Evolutionary conservation across 2,888 invertebrate species (phyloP).

Genomic region (Disparrhopalites patrizii): DNA sequence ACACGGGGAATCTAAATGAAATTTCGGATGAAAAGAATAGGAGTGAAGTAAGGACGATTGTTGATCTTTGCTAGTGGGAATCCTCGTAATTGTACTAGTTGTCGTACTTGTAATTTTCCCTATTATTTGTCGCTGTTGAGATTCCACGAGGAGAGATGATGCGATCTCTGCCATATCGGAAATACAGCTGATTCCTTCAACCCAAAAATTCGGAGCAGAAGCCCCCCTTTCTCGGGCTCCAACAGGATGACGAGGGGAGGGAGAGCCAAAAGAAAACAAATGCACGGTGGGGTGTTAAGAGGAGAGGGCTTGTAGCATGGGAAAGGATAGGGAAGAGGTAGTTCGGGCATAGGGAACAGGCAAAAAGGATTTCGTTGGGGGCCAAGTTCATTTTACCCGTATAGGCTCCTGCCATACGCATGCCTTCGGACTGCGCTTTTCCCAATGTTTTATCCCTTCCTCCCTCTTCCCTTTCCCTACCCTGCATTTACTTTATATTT

Average conservation of each 20-base stretch:
- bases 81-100: not conserved
- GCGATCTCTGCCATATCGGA: conserved; percentile 42
- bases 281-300: not conserved
- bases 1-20: not conserved
- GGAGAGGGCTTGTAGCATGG: not conserved
- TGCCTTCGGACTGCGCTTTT: conserved; percentile 10
- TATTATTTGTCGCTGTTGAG: conserved; percentile 1
- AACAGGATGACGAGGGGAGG: no score
- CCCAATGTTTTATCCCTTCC: no score
- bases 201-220: conserved; percentile 17
- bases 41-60: not conserved
- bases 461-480: no score
- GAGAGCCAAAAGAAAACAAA: no score
- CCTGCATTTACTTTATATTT: no score
- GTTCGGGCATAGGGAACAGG: not conserved
- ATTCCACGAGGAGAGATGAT: conserved; percentile 28
- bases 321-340: conserved; percentile 3
- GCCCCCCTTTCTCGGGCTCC: not conserved
- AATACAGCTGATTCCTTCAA: conserved; percentile 38
- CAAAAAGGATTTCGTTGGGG: conserved; percentile 14
- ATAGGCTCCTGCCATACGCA: conserved; percentile 15
- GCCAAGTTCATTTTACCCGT: conserved; percentile 20
- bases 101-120: not conserved
- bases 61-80: not conserved
- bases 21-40: not conserved